phyloP scores from a whole-genome alignment of 2,888 invertebrate genomes.

The Elysia crispata region DNA sequence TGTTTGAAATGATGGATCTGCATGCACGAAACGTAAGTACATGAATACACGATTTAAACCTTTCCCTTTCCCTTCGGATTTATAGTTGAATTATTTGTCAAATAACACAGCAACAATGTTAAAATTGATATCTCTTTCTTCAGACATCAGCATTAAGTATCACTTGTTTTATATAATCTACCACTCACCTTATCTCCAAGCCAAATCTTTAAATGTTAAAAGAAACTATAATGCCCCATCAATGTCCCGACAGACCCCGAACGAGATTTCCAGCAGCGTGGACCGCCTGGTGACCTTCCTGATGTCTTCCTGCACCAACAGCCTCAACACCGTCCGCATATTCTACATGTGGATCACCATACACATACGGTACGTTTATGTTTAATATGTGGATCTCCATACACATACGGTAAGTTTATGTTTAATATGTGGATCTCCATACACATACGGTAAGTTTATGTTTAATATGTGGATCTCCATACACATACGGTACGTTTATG shows the following conservation, averaged over 20 bases:
- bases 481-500: too few relatives aligned
- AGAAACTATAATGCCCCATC: too few relatives aligned
- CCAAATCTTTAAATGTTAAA: too few relatives aligned
- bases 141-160: too few relatives aligned
- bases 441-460: too few relatives aligned
- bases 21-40: background rate
- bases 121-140: too few relatives aligned
- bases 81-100: too few relatives aligned
- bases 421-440: background rate
- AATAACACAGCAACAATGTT: too few relatives aligned
- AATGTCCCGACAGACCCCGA: background rate
- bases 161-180: too few relatives aligned
- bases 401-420: background rate
- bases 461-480: too few relatives aligned
- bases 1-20: conserved; percentile 12
- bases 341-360: conserved; percentile 23
- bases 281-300: background rate
- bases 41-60: background rate
- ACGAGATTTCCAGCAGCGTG: background rate
- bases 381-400: background rate
- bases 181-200: too few relatives aligned
- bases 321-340: conserved; percentile 2
- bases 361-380: background rate
- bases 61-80: too few relatives aligned
- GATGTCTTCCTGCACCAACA: conserved; percentile 19